Conservation (phyloP, 2,888 invertebrate genomes). For the Callyntrura sp. region DNA sequence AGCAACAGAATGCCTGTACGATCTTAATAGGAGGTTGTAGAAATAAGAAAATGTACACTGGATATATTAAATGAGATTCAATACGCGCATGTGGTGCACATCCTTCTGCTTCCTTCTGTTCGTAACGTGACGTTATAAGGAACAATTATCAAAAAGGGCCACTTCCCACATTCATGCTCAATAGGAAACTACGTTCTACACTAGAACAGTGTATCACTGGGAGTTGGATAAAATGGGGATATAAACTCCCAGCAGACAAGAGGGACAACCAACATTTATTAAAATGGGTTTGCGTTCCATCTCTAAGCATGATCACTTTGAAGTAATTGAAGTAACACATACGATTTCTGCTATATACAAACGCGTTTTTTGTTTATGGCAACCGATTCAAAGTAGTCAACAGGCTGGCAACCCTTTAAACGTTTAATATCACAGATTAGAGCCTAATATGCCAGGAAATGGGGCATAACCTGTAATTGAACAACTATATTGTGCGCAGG, state of each 20-base stretch:
- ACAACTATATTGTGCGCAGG: too few species aligned
- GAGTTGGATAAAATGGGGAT: not conserved
- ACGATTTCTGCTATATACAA: too few species aligned
- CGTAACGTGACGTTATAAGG: not conserved
- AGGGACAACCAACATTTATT: not conserved
- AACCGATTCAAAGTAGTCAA: too few species aligned
- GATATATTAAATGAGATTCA: not conserved
- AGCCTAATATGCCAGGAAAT: too few species aligned
- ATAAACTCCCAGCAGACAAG: not conserved
- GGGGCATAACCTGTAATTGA: too few species aligned
- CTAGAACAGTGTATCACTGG: not conserved
- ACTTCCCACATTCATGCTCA: not conserved
- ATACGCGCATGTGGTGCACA: not conserved
- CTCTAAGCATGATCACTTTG: too few species aligned
- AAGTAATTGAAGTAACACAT: too few species aligned
- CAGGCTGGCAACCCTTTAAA: too few species aligned
- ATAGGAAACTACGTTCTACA: not conserved
- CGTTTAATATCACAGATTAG: too few species aligned
- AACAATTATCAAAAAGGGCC: not conserved
- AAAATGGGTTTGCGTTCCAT: too few species aligned
- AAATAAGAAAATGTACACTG: not conserved
- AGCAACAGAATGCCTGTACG: not conserved
- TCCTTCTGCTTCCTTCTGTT: not conserved
- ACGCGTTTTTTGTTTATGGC: too few species aligned
- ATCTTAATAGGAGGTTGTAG: not conserved